Conservation (phyloP, 2,888 invertebrate species). For the Nowickia ferox region DNA sequence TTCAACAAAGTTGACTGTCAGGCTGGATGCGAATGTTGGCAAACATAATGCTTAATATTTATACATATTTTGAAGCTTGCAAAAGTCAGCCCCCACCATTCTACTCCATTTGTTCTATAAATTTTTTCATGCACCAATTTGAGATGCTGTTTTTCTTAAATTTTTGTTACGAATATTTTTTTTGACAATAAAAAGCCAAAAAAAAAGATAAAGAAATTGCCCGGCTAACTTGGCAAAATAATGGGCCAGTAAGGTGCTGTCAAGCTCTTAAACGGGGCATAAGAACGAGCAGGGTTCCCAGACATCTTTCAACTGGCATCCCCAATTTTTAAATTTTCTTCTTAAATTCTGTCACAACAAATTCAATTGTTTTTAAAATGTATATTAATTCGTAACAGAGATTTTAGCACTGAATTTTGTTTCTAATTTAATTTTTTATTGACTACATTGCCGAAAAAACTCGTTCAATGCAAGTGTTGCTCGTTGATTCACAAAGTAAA, state of each 20-base stretch:
- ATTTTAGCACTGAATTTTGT: too few relatives aligned
- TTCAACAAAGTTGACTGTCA: slow-evolving; percentile 23
- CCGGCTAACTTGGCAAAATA: slow-evolving; percentile 53
- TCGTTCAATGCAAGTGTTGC: too few relatives aligned
- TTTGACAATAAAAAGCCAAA: slow-evolving; percentile 44
- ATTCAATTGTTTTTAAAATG: too few relatives aligned
- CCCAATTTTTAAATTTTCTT: too few relatives aligned
- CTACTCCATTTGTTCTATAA: slow-evolving; percentile 1
- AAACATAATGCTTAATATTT: slow-evolving; percentile 60
- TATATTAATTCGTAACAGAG: too few relatives aligned
- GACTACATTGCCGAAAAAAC: too few relatives aligned
- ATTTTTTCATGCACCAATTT: slow-evolving; percentile 33
- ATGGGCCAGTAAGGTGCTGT: slow-evolving; percentile 44
- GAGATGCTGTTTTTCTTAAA: slow-evolving; percentile 17
- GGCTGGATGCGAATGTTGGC: slow-evolving; percentile 24
- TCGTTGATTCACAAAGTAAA: too few relatives aligned
- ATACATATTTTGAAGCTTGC: slow-evolving; percentile 59
- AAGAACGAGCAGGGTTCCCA: too few relatives aligned
- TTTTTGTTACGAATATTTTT: slow-evolving; percentile 10
- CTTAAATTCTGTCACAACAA: too few relatives aligned
- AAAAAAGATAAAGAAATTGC: slow-evolving; percentile 33
- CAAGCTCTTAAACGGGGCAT: background rate
- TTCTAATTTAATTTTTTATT: too few relatives aligned
- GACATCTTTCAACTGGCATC: too few relatives aligned
- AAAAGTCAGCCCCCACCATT: slow-evolving; percentile 49